Evolutionary conservation across 2,797 vertebrate species (phyloP).

Genomic region (Clarias laeviceps): DNA sequence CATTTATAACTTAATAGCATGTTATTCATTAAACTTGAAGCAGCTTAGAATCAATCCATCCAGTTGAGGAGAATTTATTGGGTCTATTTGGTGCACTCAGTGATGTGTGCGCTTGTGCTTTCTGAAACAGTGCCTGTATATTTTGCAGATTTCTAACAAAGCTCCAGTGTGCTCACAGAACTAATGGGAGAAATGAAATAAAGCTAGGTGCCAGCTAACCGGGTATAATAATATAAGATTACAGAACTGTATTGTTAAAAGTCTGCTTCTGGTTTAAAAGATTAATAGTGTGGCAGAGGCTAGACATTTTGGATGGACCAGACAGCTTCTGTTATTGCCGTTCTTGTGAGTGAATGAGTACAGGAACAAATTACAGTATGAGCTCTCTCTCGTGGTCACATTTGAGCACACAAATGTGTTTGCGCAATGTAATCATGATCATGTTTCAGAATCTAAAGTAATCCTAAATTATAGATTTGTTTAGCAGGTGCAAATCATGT

Average conservation of each 20-base stretch:
- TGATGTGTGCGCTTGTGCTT: slow-evolving; percentile 54
- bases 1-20: neutral
- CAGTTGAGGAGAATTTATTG: slow-evolving; percentile 21
- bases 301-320: slow-evolving; percentile 3
- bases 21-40: slow-evolving; percentile 15
- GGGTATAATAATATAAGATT: slow-evolving; percentile 64
- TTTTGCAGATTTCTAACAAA: slow-evolving; percentile 59
- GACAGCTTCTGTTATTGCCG: slow-evolving; percentile 12
- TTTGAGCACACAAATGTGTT: slow-evolving; percentile 40
- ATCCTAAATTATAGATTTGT: neutral
- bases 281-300: slow-evolving; percentile 32
- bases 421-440: slow-evolving; percentile 50
- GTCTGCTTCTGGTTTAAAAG: slow-evolving; percentile 50
- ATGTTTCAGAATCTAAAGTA: slow-evolving; percentile 30
- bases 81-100: neutral
- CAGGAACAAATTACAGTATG: slow-evolving; percentile 52
- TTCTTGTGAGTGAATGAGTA: slow-evolving; percentile 24
- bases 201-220: slow-evolving; percentile 51
- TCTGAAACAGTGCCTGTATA: slow-evolving; percentile 45
- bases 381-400: slow-evolving; percentile 31
- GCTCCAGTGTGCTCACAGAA: slow-evolving; percentile 60
- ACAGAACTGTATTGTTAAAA: slow-evolving; percentile 54
- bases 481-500: neutral
- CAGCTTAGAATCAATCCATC: slow-evolving; percentile 31
- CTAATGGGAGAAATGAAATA: slow-evolving; percentile 55